Evolutionary conservation across 2,113 vertebrate genomes (phyloP).

Genomic region (Carassius gibelio): DNA sequence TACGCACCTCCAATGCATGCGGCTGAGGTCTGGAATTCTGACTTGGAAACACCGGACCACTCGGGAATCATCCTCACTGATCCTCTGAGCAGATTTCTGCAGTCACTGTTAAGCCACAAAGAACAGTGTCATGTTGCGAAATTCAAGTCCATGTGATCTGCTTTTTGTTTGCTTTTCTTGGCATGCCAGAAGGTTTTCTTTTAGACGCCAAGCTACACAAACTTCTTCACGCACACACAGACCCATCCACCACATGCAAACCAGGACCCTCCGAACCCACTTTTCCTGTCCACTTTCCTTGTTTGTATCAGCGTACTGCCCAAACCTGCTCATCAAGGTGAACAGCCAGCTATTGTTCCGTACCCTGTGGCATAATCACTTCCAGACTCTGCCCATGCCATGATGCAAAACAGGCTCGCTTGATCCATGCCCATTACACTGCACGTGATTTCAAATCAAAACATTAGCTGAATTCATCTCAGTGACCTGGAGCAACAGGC

Average conservation of each 20-base stretch:
- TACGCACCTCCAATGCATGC: background rate
- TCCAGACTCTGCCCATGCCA: constrained; percentile 20
- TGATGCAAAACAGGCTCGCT: constrained; percentile 22
- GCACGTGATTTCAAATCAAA: background rate
- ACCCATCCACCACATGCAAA: background rate
- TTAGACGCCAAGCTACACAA: constrained; percentile 26
- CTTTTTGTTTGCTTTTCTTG: constrained; percentile 46
- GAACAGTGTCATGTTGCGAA: constrained; percentile 36
- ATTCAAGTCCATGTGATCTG: constrained; percentile 43
- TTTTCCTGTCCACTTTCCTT: constrained; percentile 21
- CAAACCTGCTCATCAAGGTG: constrained; percentile 50
- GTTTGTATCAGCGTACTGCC: constrained; percentile 27
- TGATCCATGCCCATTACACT: background rate
- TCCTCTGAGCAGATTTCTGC: constrained; percentile 33
- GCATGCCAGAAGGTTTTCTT: constrained; percentile 28
- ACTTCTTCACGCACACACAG: background rate
- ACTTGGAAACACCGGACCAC: constrained; percentile 28
- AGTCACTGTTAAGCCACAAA: constrained; percentile 42
- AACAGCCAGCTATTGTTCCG: constrained; percentile 50
- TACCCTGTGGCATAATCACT: constrained; percentile 25
- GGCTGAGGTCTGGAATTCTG: constrained; percentile 39
- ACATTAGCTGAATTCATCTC: background rate
- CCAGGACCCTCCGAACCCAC: constrained; percentile 15
- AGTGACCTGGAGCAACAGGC: constrained; percentile 17
- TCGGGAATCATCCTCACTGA: constrained; percentile 25